A percentile compares a stretch with the other conserved stretches of the same genome.
Conservation (phyloP, 2,113 vertebrate genomes). For the Illadopsis cleaveri region DNA sequence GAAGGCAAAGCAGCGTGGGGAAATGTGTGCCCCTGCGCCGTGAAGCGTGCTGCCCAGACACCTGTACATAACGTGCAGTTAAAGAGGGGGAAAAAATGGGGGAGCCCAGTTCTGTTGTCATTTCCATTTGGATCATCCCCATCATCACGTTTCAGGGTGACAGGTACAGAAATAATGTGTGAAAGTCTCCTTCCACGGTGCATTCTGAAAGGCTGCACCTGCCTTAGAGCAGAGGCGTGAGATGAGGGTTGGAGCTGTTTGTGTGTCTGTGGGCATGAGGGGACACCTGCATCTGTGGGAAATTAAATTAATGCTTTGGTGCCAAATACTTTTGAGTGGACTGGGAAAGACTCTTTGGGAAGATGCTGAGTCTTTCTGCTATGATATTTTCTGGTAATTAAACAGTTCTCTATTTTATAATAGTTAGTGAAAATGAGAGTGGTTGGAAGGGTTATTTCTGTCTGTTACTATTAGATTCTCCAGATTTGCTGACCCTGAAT, state of each 20-base stretch:
- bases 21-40: neutral
- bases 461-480: conserved; percentile 49
- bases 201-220: conserved; percentile 59
- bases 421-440: conserved; percentile 42
- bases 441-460: conserved; percentile 57
- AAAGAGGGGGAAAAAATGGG: conserved; percentile 61
- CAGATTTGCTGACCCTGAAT: conserved; percentile 58
- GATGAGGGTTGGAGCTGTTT: conserved; percentile 12
- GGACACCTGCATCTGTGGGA: neutral
- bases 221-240: neutral
- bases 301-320: conserved; percentile 38
- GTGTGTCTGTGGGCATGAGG: neutral
- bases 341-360: conserved; percentile 53
- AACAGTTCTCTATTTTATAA: conserved; percentile 53
- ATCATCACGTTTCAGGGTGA: conserved; percentile 68
- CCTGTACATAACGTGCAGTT: conserved; percentile 67
- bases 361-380: conserved; percentile 35
- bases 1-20: neutral
- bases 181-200: conserved; percentile 30
- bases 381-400: conserved; percentile 62
- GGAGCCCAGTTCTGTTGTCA: conserved; percentile 55
- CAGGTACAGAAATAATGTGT: conserved; percentile 67
- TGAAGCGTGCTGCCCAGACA: conserved; percentile 39
- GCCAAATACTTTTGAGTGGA: conserved; percentile 20
- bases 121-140: conserved; percentile 68